Conservation (phyloP, 2,888 invertebrate genomes). For the Apamea crenata region DNA sequence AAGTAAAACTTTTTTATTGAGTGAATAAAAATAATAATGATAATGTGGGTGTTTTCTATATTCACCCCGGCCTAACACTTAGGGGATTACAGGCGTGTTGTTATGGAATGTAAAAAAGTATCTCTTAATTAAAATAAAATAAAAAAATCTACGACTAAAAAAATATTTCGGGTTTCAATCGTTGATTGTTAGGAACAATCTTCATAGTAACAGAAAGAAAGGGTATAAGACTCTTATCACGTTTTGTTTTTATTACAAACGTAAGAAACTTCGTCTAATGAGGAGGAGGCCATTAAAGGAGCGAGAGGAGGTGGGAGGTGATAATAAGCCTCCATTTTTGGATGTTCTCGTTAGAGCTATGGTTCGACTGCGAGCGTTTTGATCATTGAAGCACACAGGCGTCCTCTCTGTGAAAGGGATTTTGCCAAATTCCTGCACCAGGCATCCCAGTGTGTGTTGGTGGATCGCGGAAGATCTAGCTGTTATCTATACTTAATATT, state of each 20-base stretch:
- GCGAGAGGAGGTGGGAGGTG: slow-evolving; percentile 76
- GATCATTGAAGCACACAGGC: neutral
- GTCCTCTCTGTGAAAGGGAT: neutral
- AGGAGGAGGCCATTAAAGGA: slow-evolving; percentile 75
- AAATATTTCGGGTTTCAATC: neutral
- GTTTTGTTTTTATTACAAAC: slow-evolving; percentile 65
- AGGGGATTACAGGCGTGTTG: neutral
- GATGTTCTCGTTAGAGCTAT: slow-evolving; percentile 63
- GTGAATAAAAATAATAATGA: neutral
- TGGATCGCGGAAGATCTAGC: neutral
- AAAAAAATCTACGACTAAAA: neutral
- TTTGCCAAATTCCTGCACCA: neutral
- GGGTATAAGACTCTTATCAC: slow-evolving; percentile 28
- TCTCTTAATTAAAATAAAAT: slow-evolving; percentile 13
- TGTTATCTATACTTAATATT: neutral
- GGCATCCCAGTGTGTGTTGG: neutral
- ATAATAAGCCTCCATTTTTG: slow-evolving; percentile 79
- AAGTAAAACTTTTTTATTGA: neutral
- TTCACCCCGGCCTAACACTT: no score
- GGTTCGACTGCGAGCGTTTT: slow-evolving; percentile 52
- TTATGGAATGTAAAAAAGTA: neutral
- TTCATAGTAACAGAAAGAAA: slow-evolving; percentile 46
- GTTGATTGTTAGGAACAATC: slow-evolving; percentile 21
- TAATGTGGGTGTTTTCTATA: neutral
- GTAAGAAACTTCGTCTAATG: slow-evolving; percentile 72